A percentile compares a stretch with the other conserved stretches of the same genome.
Evolutionary conservation across 30 jellyfish, hydroid and myxozoan species (phyloP).

Genomic region (Aurelia sp.): DNA sequence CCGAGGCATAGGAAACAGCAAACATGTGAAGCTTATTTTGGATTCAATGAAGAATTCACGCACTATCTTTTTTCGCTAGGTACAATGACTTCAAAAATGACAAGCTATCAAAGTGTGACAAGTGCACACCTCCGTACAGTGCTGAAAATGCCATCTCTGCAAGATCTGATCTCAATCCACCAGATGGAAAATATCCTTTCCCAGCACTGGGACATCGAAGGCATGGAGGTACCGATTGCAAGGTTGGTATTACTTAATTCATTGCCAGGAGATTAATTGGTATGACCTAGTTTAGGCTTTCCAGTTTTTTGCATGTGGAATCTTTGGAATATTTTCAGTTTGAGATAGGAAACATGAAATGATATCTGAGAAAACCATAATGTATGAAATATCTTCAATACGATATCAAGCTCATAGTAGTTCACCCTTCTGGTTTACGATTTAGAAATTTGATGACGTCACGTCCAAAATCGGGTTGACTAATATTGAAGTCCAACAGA

Average conservation of each 20-base stretch:
- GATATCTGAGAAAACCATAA: too few relatives aligned
- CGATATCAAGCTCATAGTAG: too few relatives aligned
- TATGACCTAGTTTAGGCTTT: not conserved
- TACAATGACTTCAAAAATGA: slow-evolving; percentile 87
- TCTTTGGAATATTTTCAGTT: not conserved
- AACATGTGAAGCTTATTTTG: too few relatives aligned
- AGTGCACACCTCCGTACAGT: slow-evolving; percentile 99
- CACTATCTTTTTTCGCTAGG: slow-evolving; percentile 12
- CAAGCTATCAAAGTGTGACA: slow-evolving; percentile 75
- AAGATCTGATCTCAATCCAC: slow-evolving; percentile 94
- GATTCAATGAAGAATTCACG: too few relatives aligned
- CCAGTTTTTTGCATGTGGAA: not conserved
- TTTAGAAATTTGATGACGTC: too few relatives aligned
- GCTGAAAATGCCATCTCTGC: slow-evolving; percentile 99
- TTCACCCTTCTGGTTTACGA: too few relatives aligned
- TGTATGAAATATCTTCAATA: too few relatives aligned
- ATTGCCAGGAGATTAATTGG: not conserved
- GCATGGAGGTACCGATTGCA: slow-evolving; percentile 99
- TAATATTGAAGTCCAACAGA: too few relatives aligned
- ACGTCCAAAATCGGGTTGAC: too few relatives aligned
- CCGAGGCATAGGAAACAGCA: too few relatives aligned
- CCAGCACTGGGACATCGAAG: slow-evolving; percentile 95
- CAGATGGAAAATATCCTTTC: slow-evolving; percentile 92
- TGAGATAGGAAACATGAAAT: not conserved
- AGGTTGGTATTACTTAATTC: slow-evolving; percentile 47